phyloP scores from a whole-genome alignment of 2,888 invertebrate genomes.

The Sarcophaga rosellei region DNA sequence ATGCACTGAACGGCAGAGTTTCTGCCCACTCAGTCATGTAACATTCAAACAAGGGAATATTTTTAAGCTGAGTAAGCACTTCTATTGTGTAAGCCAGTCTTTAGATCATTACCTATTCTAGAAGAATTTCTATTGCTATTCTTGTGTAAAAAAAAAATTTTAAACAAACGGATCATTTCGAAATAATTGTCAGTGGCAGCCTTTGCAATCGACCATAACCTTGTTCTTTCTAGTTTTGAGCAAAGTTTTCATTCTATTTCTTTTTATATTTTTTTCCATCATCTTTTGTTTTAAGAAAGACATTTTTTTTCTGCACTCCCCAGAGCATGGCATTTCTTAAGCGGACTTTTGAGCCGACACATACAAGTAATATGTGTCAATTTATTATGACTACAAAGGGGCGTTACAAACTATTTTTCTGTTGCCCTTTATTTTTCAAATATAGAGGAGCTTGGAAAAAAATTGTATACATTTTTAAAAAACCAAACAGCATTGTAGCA shows the following conservation, averaged over 20 bases:
- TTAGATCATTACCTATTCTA: no score
- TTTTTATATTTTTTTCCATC: not conserved
- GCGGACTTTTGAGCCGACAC: conserved; percentile 60
- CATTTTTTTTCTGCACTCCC: conserved; percentile 45
- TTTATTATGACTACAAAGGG: conserved; percentile 69
- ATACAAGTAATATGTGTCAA: conserved; percentile 69
- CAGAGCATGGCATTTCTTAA: conserved; percentile 56
- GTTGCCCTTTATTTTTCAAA: not conserved
- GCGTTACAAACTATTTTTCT: conserved; percentile 51
- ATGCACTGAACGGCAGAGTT: no score
- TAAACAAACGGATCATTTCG: no score
- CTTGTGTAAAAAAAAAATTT: no score
- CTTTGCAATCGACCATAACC: not conserved
- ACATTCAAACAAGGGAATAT: no score
- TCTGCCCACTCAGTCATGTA: no score
- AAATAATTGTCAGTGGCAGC: not conserved
- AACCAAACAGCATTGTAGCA: conserved; percentile 42
- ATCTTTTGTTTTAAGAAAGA: conserved; percentile 63
- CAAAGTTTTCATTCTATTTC: not conserved
- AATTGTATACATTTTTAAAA: not conserved
- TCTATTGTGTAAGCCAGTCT: no score
- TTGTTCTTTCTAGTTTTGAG: not conserved
- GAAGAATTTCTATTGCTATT: no score
- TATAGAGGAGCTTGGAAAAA: not conserved
- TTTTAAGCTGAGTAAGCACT: no score